Evolutionary conservation across 2,888 invertebrate genomes (phyloP).

Genomic region (Drosophila histrio): DNA sequence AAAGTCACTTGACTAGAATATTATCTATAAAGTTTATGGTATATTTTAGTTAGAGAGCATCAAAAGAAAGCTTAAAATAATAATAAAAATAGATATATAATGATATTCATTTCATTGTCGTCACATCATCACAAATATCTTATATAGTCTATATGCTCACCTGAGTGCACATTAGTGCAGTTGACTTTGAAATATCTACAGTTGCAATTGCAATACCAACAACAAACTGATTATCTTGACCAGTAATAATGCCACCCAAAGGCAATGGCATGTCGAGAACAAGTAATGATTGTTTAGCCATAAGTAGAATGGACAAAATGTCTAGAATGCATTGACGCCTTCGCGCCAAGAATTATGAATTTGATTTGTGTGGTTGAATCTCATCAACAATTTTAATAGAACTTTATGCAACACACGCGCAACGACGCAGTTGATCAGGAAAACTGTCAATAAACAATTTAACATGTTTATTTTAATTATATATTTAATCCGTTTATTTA

Average conservation of each 20-base stretch:
- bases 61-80: neutral
- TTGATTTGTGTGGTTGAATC: neutral
- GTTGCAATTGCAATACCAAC: neutral
- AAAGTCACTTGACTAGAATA: neutral
- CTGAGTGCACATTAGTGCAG: conserved; percentile 22
- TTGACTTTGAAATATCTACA: conserved; percentile 14
- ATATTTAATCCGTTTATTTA: neutral
- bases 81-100: neutral
- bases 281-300: conserved; percentile 12
- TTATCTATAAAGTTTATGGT: neutral
- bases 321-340: conserved; percentile 14
- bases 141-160: conserved; percentile 17
- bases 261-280: neutral
- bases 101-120: neutral
- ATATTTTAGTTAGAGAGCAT: neutral
- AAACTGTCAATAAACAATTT: conserved; percentile 21
- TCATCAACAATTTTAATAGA: conserved; percentile 1
- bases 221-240: conserved; percentile 1
- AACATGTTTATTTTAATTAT: conserved; percentile 25
- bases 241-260: conserved; percentile 3
- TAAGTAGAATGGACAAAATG: conserved; percentile 22
- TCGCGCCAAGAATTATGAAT: conserved; percentile 30
- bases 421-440: conserved; percentile 14
- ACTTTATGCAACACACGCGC: conserved; percentile 13
- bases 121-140: conserved; percentile 1